Conservation (phyloP, 2,888 invertebrate species). For the Papilio elwesi region DNA sequence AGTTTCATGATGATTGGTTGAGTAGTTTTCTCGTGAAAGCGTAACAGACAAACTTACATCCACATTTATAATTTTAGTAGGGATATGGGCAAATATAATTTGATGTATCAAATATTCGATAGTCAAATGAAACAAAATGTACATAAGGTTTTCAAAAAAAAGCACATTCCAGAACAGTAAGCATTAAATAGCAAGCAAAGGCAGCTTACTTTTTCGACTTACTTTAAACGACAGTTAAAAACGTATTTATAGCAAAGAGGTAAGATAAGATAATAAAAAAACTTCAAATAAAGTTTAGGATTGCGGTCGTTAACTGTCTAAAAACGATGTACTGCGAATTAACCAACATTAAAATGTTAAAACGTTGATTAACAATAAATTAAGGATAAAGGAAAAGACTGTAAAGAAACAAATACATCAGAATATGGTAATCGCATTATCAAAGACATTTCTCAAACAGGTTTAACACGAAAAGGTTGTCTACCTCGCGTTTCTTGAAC, state of each 20-base stretch:
- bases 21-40: too few species aligned
- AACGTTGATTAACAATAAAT: constrained; percentile 37
- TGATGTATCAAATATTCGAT: too few species aligned
- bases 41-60: too few species aligned
- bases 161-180: not conserved
- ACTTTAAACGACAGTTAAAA: constrained; percentile 13
- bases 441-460: constrained; percentile 51
- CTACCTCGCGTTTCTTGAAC: constrained; percentile 50
- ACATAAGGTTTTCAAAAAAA: too few species aligned
- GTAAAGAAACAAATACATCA: constrained; percentile 40
- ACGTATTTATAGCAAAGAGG: constrained; percentile 14
- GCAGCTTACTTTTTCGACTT: not conserved
- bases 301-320: not conserved
- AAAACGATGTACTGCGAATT: constrained; percentile 11
- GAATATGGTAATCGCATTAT: constrained; percentile 52
- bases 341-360: constrained; percentile 17
- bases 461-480: constrained; percentile 50
- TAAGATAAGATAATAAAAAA: constrained; percentile 16
- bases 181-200: not conserved
- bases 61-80: too few species aligned
- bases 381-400: constrained; percentile 33
- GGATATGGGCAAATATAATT: too few species aligned
- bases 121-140: too few species aligned
- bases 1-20: too few species aligned
- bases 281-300: not conserved